A percentile compares a stretch with the other conserved stretches of the same genome.
Evolutionary conservation across 2,888 invertebrate genomes (phyloP).

Genomic region (Anodontia alba): DNA sequence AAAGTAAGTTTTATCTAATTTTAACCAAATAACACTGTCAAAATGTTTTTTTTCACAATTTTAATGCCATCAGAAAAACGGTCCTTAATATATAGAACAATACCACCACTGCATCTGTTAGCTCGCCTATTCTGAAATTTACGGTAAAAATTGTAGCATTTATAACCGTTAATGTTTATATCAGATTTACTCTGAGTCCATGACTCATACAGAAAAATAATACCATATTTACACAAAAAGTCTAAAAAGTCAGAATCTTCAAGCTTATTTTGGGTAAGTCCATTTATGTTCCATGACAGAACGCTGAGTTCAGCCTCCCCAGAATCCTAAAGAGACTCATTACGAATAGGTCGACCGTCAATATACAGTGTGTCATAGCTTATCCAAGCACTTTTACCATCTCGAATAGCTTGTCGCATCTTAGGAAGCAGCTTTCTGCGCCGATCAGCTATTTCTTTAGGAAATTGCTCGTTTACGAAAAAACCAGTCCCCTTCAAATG

Average conservation of each 20-base stretch:
- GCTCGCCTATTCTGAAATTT: conserved; percentile 34
- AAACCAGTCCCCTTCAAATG: not conserved
- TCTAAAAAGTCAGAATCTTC: conserved; percentile 10
- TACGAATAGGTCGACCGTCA: conserved; percentile 11
- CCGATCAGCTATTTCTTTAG: conserved; percentile 9
- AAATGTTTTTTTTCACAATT: conserved; percentile 21
- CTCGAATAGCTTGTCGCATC: not conserved
- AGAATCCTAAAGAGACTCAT: not conserved
- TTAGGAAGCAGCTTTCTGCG: conserved; percentile 1
- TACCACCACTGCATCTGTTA: too few relatives aligned
- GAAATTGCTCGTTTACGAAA: not conserved
- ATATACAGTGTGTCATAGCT: too few relatives aligned
- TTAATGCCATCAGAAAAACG: not conserved
- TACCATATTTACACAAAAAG: not conserved
- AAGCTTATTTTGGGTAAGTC: not conserved
- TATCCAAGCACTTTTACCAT: conserved; percentile 13
- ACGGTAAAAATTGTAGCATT: conserved; percentile 1
- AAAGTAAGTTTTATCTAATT: conserved; percentile 23
- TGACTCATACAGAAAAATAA: conserved; percentile 30
- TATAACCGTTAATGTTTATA: not conserved
- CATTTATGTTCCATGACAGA: too few relatives aligned
- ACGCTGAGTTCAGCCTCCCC: conserved; percentile 9
- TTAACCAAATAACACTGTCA: conserved; percentile 26
- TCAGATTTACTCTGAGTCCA: conserved; percentile 25
- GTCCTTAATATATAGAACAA: conserved; percentile 14